Conservation (phyloP, 2,113 vertebrate genomes). For the Heptranchias perlo region DNA sequence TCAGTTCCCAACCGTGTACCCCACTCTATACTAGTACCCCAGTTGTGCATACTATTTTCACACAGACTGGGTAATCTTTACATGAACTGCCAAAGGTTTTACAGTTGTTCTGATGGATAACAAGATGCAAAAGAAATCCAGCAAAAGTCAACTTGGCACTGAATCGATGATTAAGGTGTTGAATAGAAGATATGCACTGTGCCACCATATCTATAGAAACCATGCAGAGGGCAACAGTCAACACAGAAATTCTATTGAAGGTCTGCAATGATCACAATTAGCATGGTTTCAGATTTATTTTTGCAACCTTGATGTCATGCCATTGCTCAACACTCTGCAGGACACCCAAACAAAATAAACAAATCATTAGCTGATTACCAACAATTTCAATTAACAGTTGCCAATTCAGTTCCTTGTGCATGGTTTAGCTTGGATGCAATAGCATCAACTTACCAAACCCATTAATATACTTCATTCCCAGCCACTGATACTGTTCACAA, state of each 20-base stretch:
- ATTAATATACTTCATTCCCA: neutral
- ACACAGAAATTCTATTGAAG: neutral
- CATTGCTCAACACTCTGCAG: neutral
- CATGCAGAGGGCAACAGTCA: neutral
- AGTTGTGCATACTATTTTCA: neutral
- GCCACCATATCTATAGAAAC: neutral
- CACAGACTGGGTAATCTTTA: neutral
- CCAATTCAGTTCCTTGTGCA: neutral
- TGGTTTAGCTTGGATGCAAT: neutral
- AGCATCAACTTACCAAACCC: neutral
- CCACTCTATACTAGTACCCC: neutral
- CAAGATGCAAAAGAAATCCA: conserved; percentile 5
- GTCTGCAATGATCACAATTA: neutral
- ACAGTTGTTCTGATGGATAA: neutral
- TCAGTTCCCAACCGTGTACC: neutral
- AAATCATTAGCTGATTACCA: neutral
- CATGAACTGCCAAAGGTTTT: neutral
- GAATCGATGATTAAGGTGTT: neutral
- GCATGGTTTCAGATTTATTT: neutral
- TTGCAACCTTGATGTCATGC: neutral
- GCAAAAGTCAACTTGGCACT: neutral
- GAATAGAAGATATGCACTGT: neutral
- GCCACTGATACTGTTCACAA: neutral
- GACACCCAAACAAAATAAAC: neutral
- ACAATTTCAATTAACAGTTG: neutral